Conservation (phyloP, 2,113 vertebrate species). For the Fulica atra region DNA sequence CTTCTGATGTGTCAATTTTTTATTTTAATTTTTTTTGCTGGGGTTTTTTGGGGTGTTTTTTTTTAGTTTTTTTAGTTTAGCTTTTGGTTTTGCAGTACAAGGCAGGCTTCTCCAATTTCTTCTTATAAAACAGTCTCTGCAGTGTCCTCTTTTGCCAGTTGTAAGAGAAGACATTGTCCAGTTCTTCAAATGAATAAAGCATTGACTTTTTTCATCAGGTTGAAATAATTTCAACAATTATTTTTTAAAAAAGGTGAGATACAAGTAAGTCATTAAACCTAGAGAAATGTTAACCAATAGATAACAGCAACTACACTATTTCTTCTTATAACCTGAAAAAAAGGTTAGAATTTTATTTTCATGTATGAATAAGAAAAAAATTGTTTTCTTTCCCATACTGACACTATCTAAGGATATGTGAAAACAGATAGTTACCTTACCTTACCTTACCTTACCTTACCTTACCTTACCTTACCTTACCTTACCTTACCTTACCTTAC, state of each 20-base stretch:
- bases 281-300: neutral
- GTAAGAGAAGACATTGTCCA: neutral
- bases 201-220: neutral
- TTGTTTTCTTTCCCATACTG: neutral
- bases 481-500: neutral
- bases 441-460: neutral
- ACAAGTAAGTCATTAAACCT: neutral
- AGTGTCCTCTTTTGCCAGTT: neutral
- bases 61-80: neutral
- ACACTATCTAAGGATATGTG: neutral
- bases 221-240: neutral
- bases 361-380: neutral
- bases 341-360: neutral
- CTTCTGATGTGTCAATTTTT: neutral
- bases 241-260: neutral
- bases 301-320: neutral
- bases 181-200: neutral
- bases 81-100: neutral
- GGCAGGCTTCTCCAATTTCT: neutral
- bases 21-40: neutral
- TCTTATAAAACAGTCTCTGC: neutral
- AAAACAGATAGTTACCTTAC: neutral
- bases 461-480: rapidly evolving
- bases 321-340: neutral
- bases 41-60: rapidly evolving